A percentile compares a stretch with the other conserved stretches of the same genome.
These are phyloP conservation scores for Idris sp. DNA, from an alignment of 1,140 invertebrate species.

Conservation along the genomic window DNA sequence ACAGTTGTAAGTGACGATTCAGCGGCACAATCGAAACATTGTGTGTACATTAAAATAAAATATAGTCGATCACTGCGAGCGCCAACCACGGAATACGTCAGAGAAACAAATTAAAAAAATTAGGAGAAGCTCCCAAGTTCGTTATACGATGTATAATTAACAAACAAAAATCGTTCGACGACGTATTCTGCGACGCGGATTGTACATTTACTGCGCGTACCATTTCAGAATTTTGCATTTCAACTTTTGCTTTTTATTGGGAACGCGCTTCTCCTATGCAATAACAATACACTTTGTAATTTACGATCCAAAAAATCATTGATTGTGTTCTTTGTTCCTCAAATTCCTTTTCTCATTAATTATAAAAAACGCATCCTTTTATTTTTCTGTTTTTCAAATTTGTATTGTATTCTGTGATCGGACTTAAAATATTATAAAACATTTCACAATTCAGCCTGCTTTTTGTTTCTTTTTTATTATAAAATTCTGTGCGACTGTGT, in stretches of 20 bases:
- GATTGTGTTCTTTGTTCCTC: constrained; percentile 9
- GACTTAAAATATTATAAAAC: too few species aligned
- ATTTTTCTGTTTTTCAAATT: too few species aligned
- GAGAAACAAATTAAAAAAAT: constrained; percentile 15
- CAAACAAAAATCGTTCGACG: constrained; percentile 2
- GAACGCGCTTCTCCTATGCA: constrained; percentile 27
- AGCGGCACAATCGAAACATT: constrained; percentile 7
- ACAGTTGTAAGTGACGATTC: constrained; percentile 31
- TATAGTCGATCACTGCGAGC: constrained; percentile 40
- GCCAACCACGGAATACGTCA: constrained; percentile 7
- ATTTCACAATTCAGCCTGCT: too few species aligned
- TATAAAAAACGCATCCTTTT: too few species aligned
- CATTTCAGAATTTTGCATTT: constrained; percentile 26
- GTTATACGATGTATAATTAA: constrained; percentile 41
- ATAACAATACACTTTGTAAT: constrained; percentile 47
- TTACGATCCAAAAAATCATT: constrained; percentile 28
- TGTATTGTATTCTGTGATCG: too few species aligned
- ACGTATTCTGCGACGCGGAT: constrained; percentile 38
- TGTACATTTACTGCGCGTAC: constrained; percentile 34
- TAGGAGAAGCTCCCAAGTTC: constrained; percentile 43
- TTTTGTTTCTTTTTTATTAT: too few species aligned
- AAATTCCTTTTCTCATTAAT: too few species aligned
- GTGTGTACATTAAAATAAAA: constrained; percentile 32
- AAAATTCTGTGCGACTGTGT: too few species aligned
- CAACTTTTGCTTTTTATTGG: constrained; percentile 26